Base-by-base conservation (phyloP, 35 echinoderm and acorn worm genomes). In the Amphiura filiformis region DNA sequence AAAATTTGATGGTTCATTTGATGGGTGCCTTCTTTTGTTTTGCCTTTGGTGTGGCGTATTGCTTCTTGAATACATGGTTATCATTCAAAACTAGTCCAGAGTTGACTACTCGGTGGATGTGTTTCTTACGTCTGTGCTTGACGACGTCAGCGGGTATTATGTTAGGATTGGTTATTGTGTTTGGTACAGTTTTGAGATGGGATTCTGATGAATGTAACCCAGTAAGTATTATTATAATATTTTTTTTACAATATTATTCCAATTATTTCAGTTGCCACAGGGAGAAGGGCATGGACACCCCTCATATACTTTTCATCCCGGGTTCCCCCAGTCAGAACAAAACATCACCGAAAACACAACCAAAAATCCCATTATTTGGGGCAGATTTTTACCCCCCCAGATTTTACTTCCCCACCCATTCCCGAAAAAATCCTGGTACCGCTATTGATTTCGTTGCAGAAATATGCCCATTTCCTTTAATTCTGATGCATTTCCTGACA, bases 1-100 rank as follows among this genome's bases (percentile, higher is more conserved):
- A 91, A 76, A 85, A 91, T 37, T 41, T 91, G 20, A 44, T 75
- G 9, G 44, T 91, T 32, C 89, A 91, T 80, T 41, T 91, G 37
- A 49, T 91, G 0, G 89, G 89, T 37, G 88, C 89, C 32, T 85
- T 80, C 70, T 85, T 91, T 57, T 91, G 89, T 78, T 91, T 91
- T 41, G 44, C 82, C 5, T 91, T 91, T 84, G 89, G 89, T 26
- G 89, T 91, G 31, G 76, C 82, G 23, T 91, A 91, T 76, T 56
- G 89, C 47, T 78, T 91, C 32, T 70, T 85, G 26, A 82, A 91
- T 78, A 12, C 89, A 20, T 91, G 89, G 89, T 31, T 91, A 35
- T 91, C 89, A 1, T 91, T 85, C 89, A 36, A 79, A 32, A 84
- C 76, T 17, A 82, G 88, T 13, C 75, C 89, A 35, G 77, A 32